phyloP scores from a whole-genome alignment of 2,888 invertebrate species.

The Monochamus alternatus region DNA sequence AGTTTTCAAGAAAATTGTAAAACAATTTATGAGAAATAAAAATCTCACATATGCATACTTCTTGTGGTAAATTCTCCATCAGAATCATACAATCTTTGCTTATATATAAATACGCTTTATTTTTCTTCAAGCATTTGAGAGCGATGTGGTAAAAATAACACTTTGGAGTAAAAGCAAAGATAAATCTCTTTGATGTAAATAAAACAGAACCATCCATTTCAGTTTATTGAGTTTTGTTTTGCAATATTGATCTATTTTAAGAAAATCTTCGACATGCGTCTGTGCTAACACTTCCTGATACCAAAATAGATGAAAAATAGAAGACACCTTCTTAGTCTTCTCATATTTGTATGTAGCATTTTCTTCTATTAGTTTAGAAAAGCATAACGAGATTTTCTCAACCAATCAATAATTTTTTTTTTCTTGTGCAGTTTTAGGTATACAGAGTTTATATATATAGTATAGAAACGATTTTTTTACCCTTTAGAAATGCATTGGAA shows the following conservation, averaged over 20 bases:
- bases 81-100: background rate
- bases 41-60: too few relatives aligned
- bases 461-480: too few relatives aligned
- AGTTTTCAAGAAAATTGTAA: too few relatives aligned
- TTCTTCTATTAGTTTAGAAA: too few relatives aligned
- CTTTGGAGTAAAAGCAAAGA: background rate
- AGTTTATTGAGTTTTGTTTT: background rate
- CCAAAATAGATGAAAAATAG: background rate
- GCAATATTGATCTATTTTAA: background rate
- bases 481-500: too few relatives aligned
- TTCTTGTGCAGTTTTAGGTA: too few relatives aligned
- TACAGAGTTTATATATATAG: too few relatives aligned
- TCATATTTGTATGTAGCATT: too few relatives aligned
- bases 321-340: background rate
- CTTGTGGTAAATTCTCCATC: too few relatives aligned
- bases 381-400: too few relatives aligned
- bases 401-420: too few relatives aligned
- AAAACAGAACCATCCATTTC: conserved; percentile 5
- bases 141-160: conserved; percentile 5
- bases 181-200: conserved; percentile 1
- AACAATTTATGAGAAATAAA: too few relatives aligned
- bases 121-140: background rate
- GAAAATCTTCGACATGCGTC: background rate
- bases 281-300: background rate
- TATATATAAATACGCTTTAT: background rate